These are phyloP conservation scores for Acrocera orbiculus DNA, from an alignment of 2,888 invertebrate genomes.

Conservation along the genomic window DNA sequence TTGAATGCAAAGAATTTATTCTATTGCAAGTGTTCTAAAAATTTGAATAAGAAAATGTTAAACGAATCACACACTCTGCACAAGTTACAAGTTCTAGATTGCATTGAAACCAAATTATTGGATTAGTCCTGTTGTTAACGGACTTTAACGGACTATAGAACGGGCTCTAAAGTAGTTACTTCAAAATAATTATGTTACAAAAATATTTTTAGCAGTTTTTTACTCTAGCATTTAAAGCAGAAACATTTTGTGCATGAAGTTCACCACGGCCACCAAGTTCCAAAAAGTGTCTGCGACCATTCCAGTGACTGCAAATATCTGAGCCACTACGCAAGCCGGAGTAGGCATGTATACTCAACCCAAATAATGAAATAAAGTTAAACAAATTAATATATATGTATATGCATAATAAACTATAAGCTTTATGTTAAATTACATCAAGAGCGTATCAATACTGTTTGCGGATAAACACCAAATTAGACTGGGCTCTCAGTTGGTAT, in stretches of 20 bases:
- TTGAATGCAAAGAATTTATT: slow-evolving; percentile 12
- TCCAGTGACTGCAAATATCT: slow-evolving; percentile 31
- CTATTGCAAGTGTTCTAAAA: slow-evolving; percentile 26
- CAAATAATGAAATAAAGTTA: no score
- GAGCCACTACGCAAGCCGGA: slow-evolving; percentile 26
- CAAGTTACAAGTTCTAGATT: slow-evolving; percentile 50
- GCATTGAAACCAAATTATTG: slow-evolving; percentile 34
- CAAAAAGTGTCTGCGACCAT: slow-evolving; percentile 29
- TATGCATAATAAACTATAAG: no score
- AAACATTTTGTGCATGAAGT: slow-evolving; percentile 27
- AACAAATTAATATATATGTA: no score
- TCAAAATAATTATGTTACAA: no score
- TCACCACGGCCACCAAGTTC: slow-evolving; percentile 31
- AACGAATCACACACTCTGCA: slow-evolving; percentile 42
- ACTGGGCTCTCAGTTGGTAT: no score
- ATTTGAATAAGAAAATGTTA: slow-evolving; percentile 26
- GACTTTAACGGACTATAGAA: slow-evolving; percentile 16
- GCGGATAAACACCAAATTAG: no score
- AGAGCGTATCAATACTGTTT: no score
- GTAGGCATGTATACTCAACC: no score
- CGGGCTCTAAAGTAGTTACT: slow-evolving; percentile 20
- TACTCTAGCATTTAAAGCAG: slow-evolving; percentile 27
- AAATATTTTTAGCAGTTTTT: no score
- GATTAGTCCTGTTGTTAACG: slow-evolving; percentile 17
- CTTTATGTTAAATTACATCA: no score